Evolutionary conservation across 2,113 vertebrate genomes (phyloP), one percentile per base, ranked within the genome.

Genomic region (Diphyllodes magnificus): DNA sequence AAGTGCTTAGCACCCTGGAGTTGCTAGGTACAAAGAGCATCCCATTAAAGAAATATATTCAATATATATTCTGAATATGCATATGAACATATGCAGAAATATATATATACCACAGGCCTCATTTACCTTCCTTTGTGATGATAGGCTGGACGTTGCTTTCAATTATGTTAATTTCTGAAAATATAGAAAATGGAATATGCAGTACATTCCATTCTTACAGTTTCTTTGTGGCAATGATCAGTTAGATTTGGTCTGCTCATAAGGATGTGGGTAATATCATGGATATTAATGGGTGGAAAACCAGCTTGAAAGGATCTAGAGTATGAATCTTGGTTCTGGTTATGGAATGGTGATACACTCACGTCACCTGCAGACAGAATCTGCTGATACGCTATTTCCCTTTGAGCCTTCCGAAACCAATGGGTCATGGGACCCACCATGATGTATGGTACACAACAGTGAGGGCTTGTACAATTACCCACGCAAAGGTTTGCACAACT

Each of bases 91-190:
- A 94, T 90, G 59, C 92, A 97, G 82, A 93, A 92, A 92, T 93
- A 96, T 94, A 96, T 94, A 77, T 94, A 70, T 63, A 15, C 21
- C 71, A 94, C 28, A 3, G 92, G 81, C 87, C 93, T 92, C 53
- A 11, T 97, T 98, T 98, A 98, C 98, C 98, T 98, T 98, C 97
- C 56, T 97, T 98, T 97, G 88, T 97, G 97, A 96, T 95, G 97
- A 97, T 97, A 79, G 98, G 97, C 60, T 98, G 97, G 88, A 98
- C 96, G 78, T 97, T 98, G 97, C 98, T 96, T 97, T 98, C 97
- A 97, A 98, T 98, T 97, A 98, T 97, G 94, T 98, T 98, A 97
- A 98, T 98, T 97, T 98, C 98, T 98, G 98, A 96, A 98, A 98
- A 93, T 78, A 98, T 25, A 98, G 84, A 98, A 97, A 97, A 85